Percentiles rank a stretch among this genome's conserved stretches.
These are phyloP conservation scores for Anguilla japonica DNA, from an alignment of 2,113 vertebrate genomes.

Conservation along the genomic window DNA sequence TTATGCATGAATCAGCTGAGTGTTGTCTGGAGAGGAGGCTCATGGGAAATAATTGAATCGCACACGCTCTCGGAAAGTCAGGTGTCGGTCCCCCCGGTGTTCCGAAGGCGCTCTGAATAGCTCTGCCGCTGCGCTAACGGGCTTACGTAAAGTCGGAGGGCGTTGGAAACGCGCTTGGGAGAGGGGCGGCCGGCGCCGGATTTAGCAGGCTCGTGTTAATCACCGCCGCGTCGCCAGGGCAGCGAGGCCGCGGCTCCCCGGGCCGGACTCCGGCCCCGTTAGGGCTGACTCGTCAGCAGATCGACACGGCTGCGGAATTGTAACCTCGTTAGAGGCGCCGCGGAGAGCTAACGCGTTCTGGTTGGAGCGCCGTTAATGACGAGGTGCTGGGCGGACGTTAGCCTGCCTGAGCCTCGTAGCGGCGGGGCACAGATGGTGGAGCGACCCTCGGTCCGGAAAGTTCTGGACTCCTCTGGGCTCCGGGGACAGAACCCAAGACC, in stretches of 20 bases:
- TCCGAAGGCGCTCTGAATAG: background rate
- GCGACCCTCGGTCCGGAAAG: background rate
- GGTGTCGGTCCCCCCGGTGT: constrained; percentile 16
- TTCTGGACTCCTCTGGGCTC: background rate
- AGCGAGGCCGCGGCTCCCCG: background rate
- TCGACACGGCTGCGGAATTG: background rate
- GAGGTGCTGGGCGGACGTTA: background rate
- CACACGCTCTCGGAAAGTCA: constrained; percentile 40
- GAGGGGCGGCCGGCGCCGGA: background rate
- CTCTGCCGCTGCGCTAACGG: constrained; percentile 26
- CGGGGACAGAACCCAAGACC: background rate
- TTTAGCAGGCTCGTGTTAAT: background rate
- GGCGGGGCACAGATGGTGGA: background rate
- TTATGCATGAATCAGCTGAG: constrained; percentile 47
- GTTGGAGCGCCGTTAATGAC: background rate
- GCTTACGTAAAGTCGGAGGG: constrained; percentile 28
- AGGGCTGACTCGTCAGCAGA: background rate
- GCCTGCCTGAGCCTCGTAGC: background rate
- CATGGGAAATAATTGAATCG: constrained; percentile 48
- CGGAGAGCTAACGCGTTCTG: background rate
- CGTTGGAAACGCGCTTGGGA: constrained; percentile 27
- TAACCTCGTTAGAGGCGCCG: background rate
- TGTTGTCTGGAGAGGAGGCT: constrained; percentile 41
- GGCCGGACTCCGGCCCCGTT: background rate
- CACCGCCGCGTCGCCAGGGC: background rate